These are phyloP conservation scores for Gila robusta DNA, from an alignment of 2,797 vertebrate species.

Conservation along the genomic window DNA sequence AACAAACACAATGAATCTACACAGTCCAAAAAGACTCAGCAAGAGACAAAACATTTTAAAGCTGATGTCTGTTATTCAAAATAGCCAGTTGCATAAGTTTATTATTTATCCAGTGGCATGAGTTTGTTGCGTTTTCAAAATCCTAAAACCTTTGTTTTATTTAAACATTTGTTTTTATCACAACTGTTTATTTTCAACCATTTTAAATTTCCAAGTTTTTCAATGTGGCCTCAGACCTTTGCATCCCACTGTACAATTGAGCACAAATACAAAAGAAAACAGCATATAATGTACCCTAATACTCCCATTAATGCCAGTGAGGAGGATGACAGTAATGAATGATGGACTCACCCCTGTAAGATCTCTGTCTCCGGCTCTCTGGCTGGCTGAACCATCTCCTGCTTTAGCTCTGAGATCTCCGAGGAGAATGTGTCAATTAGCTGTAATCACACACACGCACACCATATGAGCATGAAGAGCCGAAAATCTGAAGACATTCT, in stretches of 20 bases:
- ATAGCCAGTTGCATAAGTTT: not conserved
- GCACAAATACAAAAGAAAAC: not conserved
- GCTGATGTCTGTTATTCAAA: not conserved
- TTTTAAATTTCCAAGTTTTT: not conserved
- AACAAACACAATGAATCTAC: slow-evolving; percentile 14
- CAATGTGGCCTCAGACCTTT: not conserved
- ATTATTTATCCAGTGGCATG: not conserved
- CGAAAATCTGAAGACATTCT: slow-evolving; percentile 16
- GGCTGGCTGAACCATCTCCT: slow-evolving; percentile 89
- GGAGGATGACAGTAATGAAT: not conserved
- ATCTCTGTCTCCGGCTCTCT: slow-evolving; percentile 74
- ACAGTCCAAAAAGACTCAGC: not conserved
- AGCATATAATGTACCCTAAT: not conserved
- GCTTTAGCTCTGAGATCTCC: slow-evolving; percentile 93
- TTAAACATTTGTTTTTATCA: not conserved
- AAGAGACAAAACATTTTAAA: not conserved
- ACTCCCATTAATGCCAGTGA: not conserved
- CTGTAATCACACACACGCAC: slow-evolving; percentile 68
- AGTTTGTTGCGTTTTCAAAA: not conserved
- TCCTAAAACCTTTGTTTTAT: not conserved
- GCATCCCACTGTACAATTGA: not conserved
- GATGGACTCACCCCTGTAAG: slow-evolving; percentile 63
- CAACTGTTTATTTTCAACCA: not conserved
- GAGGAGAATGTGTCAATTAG: slow-evolving; percentile 92
- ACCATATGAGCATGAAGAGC: not conserved